Evolutionary conservation across 2,888 invertebrate genomes (phyloP).

Genomic region (Zygogramma bicolorata): DNA sequence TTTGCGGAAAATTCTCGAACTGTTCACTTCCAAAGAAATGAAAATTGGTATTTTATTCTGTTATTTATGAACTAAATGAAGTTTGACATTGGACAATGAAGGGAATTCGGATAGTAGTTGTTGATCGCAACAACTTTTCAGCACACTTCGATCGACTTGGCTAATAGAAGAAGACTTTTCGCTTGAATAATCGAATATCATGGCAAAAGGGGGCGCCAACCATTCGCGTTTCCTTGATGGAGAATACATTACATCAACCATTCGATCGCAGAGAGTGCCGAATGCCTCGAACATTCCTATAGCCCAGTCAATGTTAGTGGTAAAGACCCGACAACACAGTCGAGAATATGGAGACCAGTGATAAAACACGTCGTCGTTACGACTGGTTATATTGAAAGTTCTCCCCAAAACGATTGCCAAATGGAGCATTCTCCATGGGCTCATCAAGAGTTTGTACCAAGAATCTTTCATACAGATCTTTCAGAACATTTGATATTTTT

Average conservation of each 20-base stretch:
- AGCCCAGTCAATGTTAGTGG: neutral
- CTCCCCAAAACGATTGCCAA: too few relatives aligned
- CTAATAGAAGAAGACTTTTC: neutral
- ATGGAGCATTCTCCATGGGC: too few relatives aligned
- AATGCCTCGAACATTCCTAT: neutral
- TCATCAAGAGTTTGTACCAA: too few relatives aligned
- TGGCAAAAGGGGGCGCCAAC: neutral
- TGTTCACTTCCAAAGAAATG: too few relatives aligned
- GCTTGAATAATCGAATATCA: neutral
- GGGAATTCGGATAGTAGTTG: too few relatives aligned
- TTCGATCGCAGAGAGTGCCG: neutral
- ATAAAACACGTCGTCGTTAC: neutral
- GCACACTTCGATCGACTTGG: neutral
- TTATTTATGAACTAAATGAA: too few relatives aligned
- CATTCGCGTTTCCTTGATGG: slow-evolving; percentile 3
- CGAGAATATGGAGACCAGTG: neutral
- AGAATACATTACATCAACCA: slow-evolving; percentile 5
- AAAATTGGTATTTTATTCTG: too few relatives aligned
- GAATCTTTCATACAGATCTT: too few relatives aligned
- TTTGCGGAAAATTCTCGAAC: too few relatives aligned
- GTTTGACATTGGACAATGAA: too few relatives aligned
- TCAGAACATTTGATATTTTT: too few relatives aligned
- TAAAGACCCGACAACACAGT: neutral
- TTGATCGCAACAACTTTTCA: too few relatives aligned
- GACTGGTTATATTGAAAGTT: neutral